A percentile compares a stretch with the other conserved stretches of the same genome.
These are phyloP conservation scores for Tachysurus vachellii DNA, from an alignment of 2,113 vertebrate species.

Conservation along the genomic window DNA sequence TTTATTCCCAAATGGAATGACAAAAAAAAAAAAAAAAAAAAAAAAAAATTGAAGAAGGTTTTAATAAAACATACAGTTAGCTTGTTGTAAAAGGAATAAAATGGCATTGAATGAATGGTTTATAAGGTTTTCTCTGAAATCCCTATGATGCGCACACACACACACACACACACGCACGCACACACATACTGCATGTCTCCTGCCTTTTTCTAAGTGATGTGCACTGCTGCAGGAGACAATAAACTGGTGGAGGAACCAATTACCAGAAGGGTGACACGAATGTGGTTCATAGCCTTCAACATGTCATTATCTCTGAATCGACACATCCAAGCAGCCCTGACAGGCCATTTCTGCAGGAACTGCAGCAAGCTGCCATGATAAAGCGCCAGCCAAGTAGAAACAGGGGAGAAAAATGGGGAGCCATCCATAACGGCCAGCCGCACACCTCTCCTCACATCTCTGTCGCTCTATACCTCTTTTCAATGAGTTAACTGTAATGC, in stretches of 20 bases:
- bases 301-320: constrained; percentile 62
- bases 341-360: constrained; percentile 55
- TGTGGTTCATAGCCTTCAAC: constrained; percentile 58
- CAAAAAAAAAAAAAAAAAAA: background rate
- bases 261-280: constrained; percentile 54
- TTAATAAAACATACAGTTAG: background rate
- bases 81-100: constrained; percentile 7
- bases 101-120: background rate
- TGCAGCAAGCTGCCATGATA: constrained; percentile 51
- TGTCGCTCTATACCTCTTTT: constrained; percentile 35
- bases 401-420: constrained; percentile 45
- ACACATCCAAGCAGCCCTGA: constrained; percentile 57
- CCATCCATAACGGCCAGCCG: constrained; percentile 51
- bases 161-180: constrained; percentile 28
- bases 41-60: background rate
- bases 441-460: constrained; percentile 27
- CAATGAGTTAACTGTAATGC: constrained; percentile 47
- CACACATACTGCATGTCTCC: constrained; percentile 2
- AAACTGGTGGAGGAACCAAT: constrained; percentile 59
- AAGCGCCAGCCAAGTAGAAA: constrained; percentile 43
- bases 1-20: background rate
- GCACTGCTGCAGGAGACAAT: constrained; percentile 54
- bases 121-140: constrained; percentile 10
- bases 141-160: background rate
- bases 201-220: constrained; percentile 48